A percentile compares a stretch with the other conserved stretches of the same genome.
Evolutionary conservation across 2,113 vertebrate genomes (phyloP).

Genomic region (Dryoscopus gambensis): DNA sequence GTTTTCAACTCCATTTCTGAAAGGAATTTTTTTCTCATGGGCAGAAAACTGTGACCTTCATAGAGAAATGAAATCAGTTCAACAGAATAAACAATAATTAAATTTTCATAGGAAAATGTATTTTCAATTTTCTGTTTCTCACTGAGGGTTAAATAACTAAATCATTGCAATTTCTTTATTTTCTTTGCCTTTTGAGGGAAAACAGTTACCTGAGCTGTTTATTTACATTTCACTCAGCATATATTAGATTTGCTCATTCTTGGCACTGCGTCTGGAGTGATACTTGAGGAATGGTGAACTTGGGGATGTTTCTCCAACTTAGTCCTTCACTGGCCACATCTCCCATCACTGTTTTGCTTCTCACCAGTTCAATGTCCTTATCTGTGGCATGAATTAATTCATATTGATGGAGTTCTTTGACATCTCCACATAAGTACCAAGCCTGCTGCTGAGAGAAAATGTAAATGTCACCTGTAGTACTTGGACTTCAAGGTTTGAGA

Average conservation of each 20-base stretch:
- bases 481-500: neutral
- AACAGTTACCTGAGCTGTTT: neutral
- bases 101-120: constrained; percentile 4
- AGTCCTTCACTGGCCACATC: neutral
- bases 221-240: neutral
- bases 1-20: constrained; percentile 38
- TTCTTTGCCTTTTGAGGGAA: constrained; percentile 8
- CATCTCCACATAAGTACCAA: neutral
- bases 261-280: neutral
- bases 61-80: constrained; percentile 28
- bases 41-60: constrained; percentile 12
- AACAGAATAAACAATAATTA: constrained; percentile 42
- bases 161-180: neutral
- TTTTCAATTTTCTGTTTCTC: constrained; percentile 14
- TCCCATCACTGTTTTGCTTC: neutral
- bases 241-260: neutral
- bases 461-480: neutral
- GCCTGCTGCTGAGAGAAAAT: neutral
- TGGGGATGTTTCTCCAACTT: neutral
- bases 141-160: constrained; percentile 19
- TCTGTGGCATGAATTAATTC: neutral
- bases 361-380: neutral
- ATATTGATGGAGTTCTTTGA: neutral
- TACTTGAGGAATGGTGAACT: neutral
- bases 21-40: constrained; percentile 11